A percentile compares a stretch with the other conserved stretches of the same genome.
Conservation (phyloP, 1,140 invertebrate species). For the Ericerus pela region DNA sequence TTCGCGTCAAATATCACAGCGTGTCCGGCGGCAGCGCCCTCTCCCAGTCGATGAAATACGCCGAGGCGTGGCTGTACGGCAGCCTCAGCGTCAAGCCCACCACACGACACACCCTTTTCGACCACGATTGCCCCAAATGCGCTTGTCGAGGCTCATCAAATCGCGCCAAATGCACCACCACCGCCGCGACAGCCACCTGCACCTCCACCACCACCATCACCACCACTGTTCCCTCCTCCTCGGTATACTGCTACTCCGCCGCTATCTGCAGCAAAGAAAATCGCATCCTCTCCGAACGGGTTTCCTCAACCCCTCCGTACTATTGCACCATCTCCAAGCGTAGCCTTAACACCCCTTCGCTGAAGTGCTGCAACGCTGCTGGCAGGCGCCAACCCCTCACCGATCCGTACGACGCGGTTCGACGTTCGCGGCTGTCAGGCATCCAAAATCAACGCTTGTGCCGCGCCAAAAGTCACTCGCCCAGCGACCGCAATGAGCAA, state of each 20-base stretch:
- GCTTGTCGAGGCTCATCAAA: conserved; percentile 33
- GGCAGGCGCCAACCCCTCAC: conserved; percentile 17
- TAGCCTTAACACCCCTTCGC: no score
- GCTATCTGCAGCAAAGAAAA: conserved; percentile 12
- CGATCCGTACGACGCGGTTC: conserved; percentile 67
- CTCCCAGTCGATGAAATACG: conserved; percentile 66
- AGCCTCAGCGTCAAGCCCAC: conserved; percentile 36
- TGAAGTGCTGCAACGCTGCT: conserved; percentile 38
- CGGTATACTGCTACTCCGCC: conserved; percentile 44
- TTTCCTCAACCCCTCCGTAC: conserved; percentile 33
- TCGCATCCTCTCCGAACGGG: neutral
- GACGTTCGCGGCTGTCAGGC: conserved; percentile 45
- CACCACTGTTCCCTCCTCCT: conserved; percentile 48
- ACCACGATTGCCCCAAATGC: conserved; percentile 19
- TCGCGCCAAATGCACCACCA: conserved; percentile 36
- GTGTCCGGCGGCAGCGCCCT: conserved; percentile 39
- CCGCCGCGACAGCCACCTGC: conserved; percentile 50
- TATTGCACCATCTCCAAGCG: conserved; percentile 40
- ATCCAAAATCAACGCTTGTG: conserved; percentile 34
- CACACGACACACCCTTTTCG: conserved; percentile 20
- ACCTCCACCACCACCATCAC: conserved; percentile 53
- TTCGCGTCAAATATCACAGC: conserved; percentile 24
- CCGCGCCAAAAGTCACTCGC: conserved; percentile 40
- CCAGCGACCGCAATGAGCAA: conserved; percentile 28
- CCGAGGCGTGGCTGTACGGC: conserved; percentile 65